Evolutionary conservation across 2,888 invertebrate species (phyloP).

Genomic region (Saturnia pavonia): DNA sequence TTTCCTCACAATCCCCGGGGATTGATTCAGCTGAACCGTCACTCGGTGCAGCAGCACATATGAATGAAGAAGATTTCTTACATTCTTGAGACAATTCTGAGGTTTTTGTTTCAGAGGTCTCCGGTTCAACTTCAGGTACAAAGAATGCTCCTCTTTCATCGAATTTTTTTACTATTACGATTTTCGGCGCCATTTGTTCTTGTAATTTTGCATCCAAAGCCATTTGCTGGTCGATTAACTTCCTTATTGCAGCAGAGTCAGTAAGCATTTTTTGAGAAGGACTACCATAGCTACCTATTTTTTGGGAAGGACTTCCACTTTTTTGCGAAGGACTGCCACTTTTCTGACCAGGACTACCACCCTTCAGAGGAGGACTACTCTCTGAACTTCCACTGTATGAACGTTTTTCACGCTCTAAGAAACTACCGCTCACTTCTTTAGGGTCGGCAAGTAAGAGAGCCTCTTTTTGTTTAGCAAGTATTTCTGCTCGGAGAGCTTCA

Average conservation of each 20-base stretch:
- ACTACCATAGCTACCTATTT: constrained; percentile 70
- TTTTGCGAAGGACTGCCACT: constrained; percentile 76
- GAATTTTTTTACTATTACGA: constrained; percentile 73
- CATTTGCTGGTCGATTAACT: constrained; percentile 76
- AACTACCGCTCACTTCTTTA: constrained; percentile 72
- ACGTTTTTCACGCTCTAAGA: constrained; percentile 76
- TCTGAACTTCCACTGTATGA: constrained; percentile 83
- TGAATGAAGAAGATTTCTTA: constrained; percentile 65
- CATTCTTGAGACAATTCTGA: constrained; percentile 68
- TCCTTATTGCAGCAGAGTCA: constrained; percentile 74
- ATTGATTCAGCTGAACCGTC: constrained; percentile 77
- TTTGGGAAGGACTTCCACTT: constrained; percentile 74
- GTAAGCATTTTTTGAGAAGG: constrained; percentile 73
- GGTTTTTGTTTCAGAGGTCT: constrained; percentile 40
- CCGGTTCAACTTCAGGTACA: constrained; percentile 64
- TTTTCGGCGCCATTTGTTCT: constrained; percentile 65
- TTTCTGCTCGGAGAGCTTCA: constrained; percentile 91
- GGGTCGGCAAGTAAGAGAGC: constrained; percentile 85
- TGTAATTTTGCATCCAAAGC: constrained; percentile 69
- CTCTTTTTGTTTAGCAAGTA: constrained; percentile 92
- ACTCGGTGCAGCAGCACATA: constrained; percentile 74
- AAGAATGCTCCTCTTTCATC: constrained; percentile 77
- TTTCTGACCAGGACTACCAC: constrained; percentile 71
- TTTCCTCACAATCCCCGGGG: constrained; percentile 83
- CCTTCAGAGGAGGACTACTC: constrained; percentile 81